Base-by-base conservation (phyloP, 2,888 invertebrate species). In the Orchesella flavescens region DNA sequence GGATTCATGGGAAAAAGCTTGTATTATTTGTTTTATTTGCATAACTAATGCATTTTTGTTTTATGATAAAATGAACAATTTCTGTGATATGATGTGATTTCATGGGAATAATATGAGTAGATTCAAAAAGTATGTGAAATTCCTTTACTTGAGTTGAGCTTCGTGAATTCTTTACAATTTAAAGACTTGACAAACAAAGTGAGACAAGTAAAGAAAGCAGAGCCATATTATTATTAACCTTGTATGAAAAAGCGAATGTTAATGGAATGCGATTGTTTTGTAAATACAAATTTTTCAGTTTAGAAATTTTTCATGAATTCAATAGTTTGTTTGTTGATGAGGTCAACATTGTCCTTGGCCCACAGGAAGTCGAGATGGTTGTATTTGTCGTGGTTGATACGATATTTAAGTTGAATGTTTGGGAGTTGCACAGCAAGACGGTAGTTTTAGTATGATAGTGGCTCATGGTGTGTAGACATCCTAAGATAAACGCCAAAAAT, bases 301-400 rank as follows among this genome's bases (percentile, higher is more conserved):
- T 81, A 86, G 77, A 83, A 90, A 71, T 90, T 90, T 65, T 90
- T 88, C 88, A 93, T 89, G 21, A 92, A 88, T 34, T 91, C 89
- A 21, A 93, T 87, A 19, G 93, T 85, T 85, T 92, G 91, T 76
- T 90, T 81, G 88, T 94, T 94, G 3, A 94, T 92, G 12, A 94
- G 90, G 84, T 90, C 90, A 0, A 92, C 91, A 0, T 93, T 93
- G 88, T 94, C 92, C 13, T 91, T 91, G 0, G 92, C 94, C 91
- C 92, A 94, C 10, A 94, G 88, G 89, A 94, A 95, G 89, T 95
- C 95, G 15, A 94, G 90, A 88, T 95, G 95, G 89, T 94, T 94
- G 88, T 94, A 95, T 74, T 93, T 91, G 63, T 92, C 90, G 69
- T 92, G 90, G 0, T 93, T 92, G 13, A 95, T 92, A 87, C 92